A percentile compares a stretch with the other conserved stretches of the same genome.
These are phyloP conservation scores for Poliocrania exsul DNA, from an alignment of 2,797 vertebrate genomes.

Conservation along the genomic window DNA sequence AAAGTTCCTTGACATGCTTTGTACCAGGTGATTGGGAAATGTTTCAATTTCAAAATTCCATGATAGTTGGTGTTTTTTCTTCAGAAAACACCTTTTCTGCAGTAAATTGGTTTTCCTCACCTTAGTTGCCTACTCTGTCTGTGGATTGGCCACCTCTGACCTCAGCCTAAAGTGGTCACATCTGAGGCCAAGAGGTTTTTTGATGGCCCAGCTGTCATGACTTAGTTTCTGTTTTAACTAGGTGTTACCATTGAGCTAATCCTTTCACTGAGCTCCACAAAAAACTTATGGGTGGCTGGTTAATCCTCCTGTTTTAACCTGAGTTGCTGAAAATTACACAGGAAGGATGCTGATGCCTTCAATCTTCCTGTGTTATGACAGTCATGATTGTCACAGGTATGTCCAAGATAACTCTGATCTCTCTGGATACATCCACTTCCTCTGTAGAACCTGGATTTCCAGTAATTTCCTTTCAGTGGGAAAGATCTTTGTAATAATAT, in stretches of 20 bases:
- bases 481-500: neutral
- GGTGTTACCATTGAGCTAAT: neutral
- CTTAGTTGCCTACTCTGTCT: neutral
- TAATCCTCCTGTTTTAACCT: fast-evolving
- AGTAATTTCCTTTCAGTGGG: neutral
- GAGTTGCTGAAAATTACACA: neutral
- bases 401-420: fast-evolving
- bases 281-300: fast-evolving
- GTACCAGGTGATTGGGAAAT: neutral
- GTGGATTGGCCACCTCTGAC: neutral
- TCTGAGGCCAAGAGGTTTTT: neutral
- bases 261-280: neutral
- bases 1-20: neutral
- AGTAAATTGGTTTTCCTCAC: neutral
- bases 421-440: fast-evolving
- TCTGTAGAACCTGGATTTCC: neutral
- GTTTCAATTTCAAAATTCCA: neutral
- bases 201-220: neutral
- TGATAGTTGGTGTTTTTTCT: fast-evolving
- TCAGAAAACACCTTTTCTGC: neutral
- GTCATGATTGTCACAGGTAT: fast-evolving
- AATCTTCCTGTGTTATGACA: neutral
- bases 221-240: neutral
- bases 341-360: fast-evolving
- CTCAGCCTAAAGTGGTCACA: neutral